A percentile compares a stretch with the other conserved stretches of the same genome.
phyloP scores from a whole-genome alignment of 2,888 invertebrate species.

The Embidobia sp. region DNA sequence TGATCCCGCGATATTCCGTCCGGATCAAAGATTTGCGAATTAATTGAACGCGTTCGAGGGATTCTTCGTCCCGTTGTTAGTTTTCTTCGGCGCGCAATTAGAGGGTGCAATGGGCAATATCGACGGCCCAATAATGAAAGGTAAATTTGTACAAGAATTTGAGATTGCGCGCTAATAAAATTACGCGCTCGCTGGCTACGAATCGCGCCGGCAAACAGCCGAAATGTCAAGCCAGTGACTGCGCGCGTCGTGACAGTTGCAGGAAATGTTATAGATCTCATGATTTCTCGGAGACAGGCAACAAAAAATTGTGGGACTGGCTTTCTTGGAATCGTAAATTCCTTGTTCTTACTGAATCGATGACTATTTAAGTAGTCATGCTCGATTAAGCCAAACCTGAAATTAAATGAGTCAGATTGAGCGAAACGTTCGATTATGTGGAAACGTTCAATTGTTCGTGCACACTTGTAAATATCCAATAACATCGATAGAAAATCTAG shows the following conservation, averaged over 20 bases:
- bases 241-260: constrained; percentile 7
- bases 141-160: constrained; percentile 52
- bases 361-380: constrained; percentile 52
- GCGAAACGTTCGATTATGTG: constrained; percentile 25
- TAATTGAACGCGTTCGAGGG: constrained; percentile 65
- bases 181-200: constrained; percentile 17
- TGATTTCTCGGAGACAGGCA: constrained; percentile 26
- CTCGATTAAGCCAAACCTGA: constrained; percentile 44
- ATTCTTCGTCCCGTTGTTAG: constrained; percentile 55
- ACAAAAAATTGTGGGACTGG: constrained; percentile 29
- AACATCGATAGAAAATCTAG: neutral
- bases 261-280: constrained; percentile 18
- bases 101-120: constrained; percentile 47
- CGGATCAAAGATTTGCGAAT: constrained; percentile 74
- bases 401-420: constrained; percentile 45
- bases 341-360: constrained; percentile 23
- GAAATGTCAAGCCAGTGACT: constrained; percentile 3
- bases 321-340: constrained; percentile 41
- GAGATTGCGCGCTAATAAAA: constrained; percentile 45
- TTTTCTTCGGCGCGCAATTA: constrained; percentile 59
- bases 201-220: constrained; percentile 12
- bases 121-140: constrained; percentile 43
- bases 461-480: constrained; percentile 5
- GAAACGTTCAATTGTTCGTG: constrained; percentile 13
- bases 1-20: constrained; percentile 74